Evolutionary conservation across 2,113 vertebrate genomes (phyloP).

Genomic region (Athene noctua): DNA sequence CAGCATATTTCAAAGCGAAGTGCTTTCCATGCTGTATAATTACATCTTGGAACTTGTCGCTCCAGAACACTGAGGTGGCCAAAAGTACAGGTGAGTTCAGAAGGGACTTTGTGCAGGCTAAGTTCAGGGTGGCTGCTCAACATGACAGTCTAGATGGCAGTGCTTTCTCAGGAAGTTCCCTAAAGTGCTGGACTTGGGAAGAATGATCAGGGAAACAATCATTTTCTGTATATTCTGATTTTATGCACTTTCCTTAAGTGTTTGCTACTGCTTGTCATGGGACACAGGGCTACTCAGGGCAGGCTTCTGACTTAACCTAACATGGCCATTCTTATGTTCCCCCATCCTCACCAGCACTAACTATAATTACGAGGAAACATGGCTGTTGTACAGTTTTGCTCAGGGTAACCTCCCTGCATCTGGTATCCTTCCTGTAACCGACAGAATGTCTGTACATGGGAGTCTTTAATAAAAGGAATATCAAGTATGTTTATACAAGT

Average conservation of each 20-base stretch:
- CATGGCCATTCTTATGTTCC: accelerated
- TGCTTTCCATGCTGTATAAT: neutral
- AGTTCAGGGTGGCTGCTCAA: neutral
- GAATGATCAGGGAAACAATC: neutral
- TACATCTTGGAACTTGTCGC: neutral
- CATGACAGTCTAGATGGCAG: neutral
- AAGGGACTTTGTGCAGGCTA: neutral
- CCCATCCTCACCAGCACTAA: neutral
- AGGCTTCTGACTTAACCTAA: neutral
- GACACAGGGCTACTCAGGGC: neutral
- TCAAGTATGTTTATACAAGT: neutral
- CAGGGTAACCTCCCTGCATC: neutral
- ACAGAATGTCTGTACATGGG: neutral
- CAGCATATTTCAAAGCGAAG: neutral
- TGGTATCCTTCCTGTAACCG: neutral
- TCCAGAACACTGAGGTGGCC: neutral
- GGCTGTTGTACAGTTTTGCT: neutral
- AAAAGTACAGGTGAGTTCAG: neutral
- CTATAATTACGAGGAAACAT: neutral
- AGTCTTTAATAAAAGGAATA: neutral
- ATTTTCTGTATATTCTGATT: neutral
- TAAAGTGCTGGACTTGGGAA: neutral
- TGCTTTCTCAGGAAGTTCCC: neutral
- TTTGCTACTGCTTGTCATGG: neutral
- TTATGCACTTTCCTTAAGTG: neutral